Conservation (phyloP, 2,113 vertebrate genomes). For the Athene noctua region DNA sequence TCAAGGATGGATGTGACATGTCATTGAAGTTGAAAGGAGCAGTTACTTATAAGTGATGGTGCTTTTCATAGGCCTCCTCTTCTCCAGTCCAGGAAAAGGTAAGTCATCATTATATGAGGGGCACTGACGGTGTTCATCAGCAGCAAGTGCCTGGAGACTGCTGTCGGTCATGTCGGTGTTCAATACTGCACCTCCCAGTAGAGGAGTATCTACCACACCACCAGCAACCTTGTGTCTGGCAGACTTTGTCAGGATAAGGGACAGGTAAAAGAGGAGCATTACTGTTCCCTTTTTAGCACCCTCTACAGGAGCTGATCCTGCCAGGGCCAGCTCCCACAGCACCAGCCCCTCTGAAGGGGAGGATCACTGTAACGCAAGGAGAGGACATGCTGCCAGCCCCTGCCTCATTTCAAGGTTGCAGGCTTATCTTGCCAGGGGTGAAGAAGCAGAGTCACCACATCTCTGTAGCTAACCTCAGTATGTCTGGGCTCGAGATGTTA, state of each 20-base stretch:
- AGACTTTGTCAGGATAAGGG: neutral
- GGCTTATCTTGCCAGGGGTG: neutral
- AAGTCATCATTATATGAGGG: neutral
- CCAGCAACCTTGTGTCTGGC: accelerated
- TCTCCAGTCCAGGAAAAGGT: slow-evolving; percentile 20
- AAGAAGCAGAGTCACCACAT: neutral
- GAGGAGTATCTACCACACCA: neutral
- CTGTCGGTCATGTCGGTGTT: neutral
- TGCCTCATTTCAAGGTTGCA: neutral
- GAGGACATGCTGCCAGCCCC: neutral
- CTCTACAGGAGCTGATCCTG: neutral
- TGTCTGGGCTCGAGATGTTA: neutral
- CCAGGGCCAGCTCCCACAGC: neutral
- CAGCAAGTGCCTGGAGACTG: neutral
- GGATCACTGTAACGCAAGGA: accelerated
- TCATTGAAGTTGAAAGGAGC: slow-evolving; percentile 73
- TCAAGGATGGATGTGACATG: slow-evolving; percentile 69
- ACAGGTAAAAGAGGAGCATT: neutral
- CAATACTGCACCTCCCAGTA: neutral
- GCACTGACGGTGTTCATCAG: neutral
- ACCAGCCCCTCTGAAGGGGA: neutral
- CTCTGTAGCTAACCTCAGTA: neutral
- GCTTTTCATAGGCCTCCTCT: slow-evolving; percentile 52
- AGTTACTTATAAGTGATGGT: slow-evolving; percentile 63
- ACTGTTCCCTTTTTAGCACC: neutral